Evolutionary conservation across 2,888 invertebrate species (phyloP).

Genomic region (Scaptomyza flava): DNA sequence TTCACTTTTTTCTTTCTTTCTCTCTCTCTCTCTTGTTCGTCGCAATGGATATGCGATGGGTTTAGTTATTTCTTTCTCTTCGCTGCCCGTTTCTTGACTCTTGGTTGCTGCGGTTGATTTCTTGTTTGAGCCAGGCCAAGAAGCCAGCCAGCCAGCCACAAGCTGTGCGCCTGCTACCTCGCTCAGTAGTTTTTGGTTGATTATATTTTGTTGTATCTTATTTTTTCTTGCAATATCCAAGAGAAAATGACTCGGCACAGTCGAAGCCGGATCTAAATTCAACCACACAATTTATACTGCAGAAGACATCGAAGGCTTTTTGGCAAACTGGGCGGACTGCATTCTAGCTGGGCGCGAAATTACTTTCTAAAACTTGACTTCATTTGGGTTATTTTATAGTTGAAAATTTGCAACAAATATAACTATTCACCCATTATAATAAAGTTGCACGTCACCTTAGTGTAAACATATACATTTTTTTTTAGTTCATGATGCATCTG

Average conservation of each 20-base stretch:
- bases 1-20: conserved; percentile 58
- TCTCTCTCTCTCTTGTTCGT: conserved; percentile 19
- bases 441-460: background rate
- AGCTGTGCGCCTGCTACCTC: conserved; percentile 49
- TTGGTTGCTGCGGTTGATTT: conserved; percentile 46
- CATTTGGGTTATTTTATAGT: conserved; percentile 26
- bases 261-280: conserved; percentile 66
- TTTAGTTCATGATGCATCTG: conserved; percentile 13
- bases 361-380: conserved; percentile 61
- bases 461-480: background rate
- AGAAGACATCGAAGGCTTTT: conserved; percentile 32
- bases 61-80: conserved; percentile 23
- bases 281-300: conserved; percentile 8
- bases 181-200: conserved; percentile 38
- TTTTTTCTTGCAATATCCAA: conserved; percentile 7
- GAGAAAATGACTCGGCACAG: conserved; percentile 59
- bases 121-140: conserved; percentile 54
- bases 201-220: conserved; percentile 19
- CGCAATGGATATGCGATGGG: conserved; percentile 16
- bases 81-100: conserved; percentile 42
- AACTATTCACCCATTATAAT: background rate
- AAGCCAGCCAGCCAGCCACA: conserved; percentile 63
- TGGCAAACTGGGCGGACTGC: conserved; percentile 30
- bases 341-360: conserved; percentile 54
- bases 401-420: no score